Evolutionary conservation across 2,888 invertebrate genomes (phyloP), one percentile per base, ranked within the genome.

Genomic region (Buathra laborator): DNA sequence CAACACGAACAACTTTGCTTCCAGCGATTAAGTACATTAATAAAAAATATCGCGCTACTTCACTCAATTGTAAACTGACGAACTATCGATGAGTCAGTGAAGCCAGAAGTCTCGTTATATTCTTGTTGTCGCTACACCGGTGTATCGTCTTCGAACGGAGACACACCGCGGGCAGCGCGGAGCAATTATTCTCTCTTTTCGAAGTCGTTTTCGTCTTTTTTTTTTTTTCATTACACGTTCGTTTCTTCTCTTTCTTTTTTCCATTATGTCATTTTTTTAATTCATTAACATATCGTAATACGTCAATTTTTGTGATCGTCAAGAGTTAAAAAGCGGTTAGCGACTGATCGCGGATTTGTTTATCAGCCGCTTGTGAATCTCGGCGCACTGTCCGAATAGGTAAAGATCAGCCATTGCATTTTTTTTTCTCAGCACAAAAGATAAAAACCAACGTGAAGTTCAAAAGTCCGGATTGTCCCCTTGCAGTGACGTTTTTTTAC

Each of bases 1-100:
- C 82, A 80, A 82, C 67, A 71, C 82, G 66, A 79, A 79, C 59
- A 75, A 84, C 74, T 74, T 74, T 79, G 32, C 79, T 76, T 80
- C 62, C 85, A 88, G 88, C 89, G 87, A 89, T 90, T 91, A 91
- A 91, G 91, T 91, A 91, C 91, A 90, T 91, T 91, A 66, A 83
- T 85, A 90, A 90, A 91, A 92, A 90, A 92, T 91, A 92, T 88
- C 87, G 88, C 88, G 89, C 87, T 89, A 88, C 88, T 86, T 88
- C 88, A 86, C 88, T 89, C 88, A 87, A 88, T 86, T 87, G 85
- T 84, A 87, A 90, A 78, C 85, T 86, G 86, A 88, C 81, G 86
- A 88, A 89, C 87, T 88, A 88, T 82, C 86, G 80, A 74, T 78
- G 74, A 86, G 87, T 87, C 88, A 87, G 87, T 87, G 86, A 87